phyloP scores from a whole-genome alignment of 1,140 invertebrate genomes.

The Lepidurus apus region DNA sequence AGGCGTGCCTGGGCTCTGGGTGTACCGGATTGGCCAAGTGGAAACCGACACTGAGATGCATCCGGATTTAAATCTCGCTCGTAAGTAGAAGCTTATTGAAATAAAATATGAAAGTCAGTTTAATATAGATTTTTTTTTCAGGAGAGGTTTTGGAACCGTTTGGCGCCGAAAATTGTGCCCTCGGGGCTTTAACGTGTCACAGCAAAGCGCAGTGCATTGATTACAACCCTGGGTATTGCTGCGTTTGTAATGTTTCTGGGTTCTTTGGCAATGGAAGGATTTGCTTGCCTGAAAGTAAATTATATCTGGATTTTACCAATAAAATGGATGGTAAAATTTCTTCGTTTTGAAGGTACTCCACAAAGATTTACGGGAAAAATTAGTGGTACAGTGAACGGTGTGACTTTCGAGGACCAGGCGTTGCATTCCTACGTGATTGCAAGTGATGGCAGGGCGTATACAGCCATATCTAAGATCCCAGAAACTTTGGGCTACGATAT shows the following conservation, averaged over 20 bases:
- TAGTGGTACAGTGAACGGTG: constrained; percentile 68
- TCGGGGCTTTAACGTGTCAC: constrained; percentile 65
- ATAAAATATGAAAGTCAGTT: neutral
- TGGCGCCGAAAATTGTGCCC: constrained; percentile 48
- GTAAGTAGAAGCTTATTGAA: constrained; percentile 39
- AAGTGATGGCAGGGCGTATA: constrained; percentile 80
- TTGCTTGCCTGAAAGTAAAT: constrained; percentile 72
- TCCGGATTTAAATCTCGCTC: constrained; percentile 55
- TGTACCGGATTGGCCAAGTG: constrained; percentile 70
- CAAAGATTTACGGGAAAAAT: constrained; percentile 80
- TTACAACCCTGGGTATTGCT: constrained; percentile 77
- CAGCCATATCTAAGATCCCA: constrained; percentile 75
- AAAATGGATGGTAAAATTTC: constrained; percentile 26
- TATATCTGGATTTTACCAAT: constrained; percentile 20
- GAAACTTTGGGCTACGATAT: constrained; percentile 66
- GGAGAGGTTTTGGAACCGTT: constrained; percentile 36
- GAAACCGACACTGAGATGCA: constrained; percentile 55
- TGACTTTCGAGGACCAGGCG: constrained; percentile 66
- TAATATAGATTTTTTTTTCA: constrained; percentile 1
- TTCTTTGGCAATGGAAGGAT: constrained; percentile 86
- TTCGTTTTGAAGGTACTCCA: constrained; percentile 53
- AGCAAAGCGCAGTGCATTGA: constrained; percentile 75
- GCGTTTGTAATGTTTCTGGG: constrained; percentile 62
- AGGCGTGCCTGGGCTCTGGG: constrained; percentile 71
- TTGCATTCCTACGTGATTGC: constrained; percentile 88